Conservation (phyloP, 2,113 vertebrate species). For the Corydoras maculifer region DNA sequence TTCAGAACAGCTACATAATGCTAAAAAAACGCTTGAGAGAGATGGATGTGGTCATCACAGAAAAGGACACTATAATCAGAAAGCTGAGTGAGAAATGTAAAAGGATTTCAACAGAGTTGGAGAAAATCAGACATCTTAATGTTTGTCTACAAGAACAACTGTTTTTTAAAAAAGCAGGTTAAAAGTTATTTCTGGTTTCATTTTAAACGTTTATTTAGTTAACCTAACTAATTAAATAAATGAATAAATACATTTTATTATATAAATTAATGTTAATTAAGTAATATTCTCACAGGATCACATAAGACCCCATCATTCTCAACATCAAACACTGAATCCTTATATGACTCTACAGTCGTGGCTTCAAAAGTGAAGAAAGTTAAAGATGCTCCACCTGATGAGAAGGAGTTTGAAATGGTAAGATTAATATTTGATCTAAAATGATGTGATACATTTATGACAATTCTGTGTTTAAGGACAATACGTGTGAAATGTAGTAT, state of each 20-base stretch:
- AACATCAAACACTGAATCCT: constrained; percentile 3
- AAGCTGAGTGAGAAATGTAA: constrained; percentile 20
- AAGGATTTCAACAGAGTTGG: constrained; percentile 22
- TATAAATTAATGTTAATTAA: background rate
- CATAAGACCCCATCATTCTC: background rate
- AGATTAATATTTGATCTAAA: background rate
- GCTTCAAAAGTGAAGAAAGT: constrained; percentile 1
- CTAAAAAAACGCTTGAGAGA: constrained; percentile 19
- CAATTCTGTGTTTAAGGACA: background rate
- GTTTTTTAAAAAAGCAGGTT: constrained; percentile 18
- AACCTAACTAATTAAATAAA: background rate
- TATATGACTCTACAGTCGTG: constrained; percentile 8
- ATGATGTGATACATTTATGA: background rate
- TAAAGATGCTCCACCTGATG: background rate
- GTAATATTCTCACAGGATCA: background rate
- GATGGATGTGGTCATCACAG: constrained; percentile 21
- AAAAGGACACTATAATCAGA: constrained; percentile 16
- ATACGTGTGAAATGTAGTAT: background rate
- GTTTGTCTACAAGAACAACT: constrained; percentile 32
- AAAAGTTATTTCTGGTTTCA: background rate
- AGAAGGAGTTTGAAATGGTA: constrained; percentile 16
- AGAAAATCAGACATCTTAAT: constrained; percentile 20
- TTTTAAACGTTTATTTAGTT: too few relatives aligned
- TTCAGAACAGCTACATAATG: constrained; percentile 24
- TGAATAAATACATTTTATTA: background rate